Evolutionary conservation across 2,113 vertebrate species (phyloP).

Genomic region (Oenanthe oenanthe): DNA sequence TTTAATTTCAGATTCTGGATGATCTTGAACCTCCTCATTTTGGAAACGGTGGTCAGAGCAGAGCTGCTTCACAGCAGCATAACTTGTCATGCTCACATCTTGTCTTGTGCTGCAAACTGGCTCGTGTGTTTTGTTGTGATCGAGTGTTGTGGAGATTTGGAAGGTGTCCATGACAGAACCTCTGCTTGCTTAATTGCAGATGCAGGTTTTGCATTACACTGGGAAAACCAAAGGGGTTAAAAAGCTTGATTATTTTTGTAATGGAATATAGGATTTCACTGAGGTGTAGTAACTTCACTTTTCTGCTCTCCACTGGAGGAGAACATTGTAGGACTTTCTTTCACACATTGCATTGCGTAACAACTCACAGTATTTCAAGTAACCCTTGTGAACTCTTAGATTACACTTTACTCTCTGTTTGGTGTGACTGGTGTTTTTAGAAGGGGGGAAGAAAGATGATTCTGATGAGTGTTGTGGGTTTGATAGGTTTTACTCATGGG

Average conservation of each 20-base stretch:
- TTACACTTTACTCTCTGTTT: not conserved
- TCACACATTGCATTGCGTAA: not conserved
- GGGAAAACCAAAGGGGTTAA: not conserved
- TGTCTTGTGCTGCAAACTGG: not conserved
- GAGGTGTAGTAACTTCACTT: not conserved
- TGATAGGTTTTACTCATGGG: not conserved
- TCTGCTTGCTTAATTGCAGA: not conserved
- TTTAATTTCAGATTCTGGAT: not conserved
- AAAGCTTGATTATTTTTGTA: not conserved
- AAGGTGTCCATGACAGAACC: not conserved
- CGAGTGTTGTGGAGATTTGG: not conserved
- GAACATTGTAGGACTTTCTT: not conserved
- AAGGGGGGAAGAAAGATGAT: not conserved
- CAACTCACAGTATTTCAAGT: not conserved
- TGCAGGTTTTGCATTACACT: not conserved
- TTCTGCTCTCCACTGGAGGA: rapidly evolving
- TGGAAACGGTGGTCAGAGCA: not conserved
- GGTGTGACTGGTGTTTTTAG: not conserved
- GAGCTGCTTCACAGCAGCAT: not conserved
- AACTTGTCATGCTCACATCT: rapidly evolving
- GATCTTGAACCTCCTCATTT: rapidly evolving
- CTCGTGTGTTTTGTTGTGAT: not conserved
- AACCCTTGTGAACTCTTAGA: not conserved
- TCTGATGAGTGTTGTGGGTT: rapidly evolving
- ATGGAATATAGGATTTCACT: not conserved